Base-by-base conservation (phyloP, 2,888 invertebrate species). In the Cantharis nigra region DNA sequence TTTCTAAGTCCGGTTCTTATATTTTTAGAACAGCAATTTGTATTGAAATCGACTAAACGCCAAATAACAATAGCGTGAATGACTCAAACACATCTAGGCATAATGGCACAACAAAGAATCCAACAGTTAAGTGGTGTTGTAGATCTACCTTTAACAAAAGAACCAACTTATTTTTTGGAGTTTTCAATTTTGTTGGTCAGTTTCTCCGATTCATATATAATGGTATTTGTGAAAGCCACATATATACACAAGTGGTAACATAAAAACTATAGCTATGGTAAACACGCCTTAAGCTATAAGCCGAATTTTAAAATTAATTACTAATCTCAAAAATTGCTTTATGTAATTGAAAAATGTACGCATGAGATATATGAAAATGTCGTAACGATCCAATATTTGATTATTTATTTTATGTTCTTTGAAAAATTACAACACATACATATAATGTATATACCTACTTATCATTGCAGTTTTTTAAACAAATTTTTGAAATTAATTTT, bases 61-160 rank as follows among this genome's bases (percentile, higher is more conserved):
- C 81, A 80, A 80, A 82, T 80, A 83, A 84, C 84, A 84, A 84
- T 83, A 79, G 83, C 77, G 75, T 83, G 84, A 84, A 83, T 84
- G 83, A 84, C 84, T 84, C 81, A 81, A 82, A 83, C 80, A 81
- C 80, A 82, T 83, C 82, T 82, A 84, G 79, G 82, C 82, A 84
- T 83, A 84, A 84, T 84, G 81, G 83, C 81, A 80, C 81, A 82
- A 84, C 83, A 84, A 84, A 83, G 82, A 79, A 82, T 81, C 82
- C 79, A 81, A 83, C 80, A 82, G 82, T 76, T 84, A 82, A 83
- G 80, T 82, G 81, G 80, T 81, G 81, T 84, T 83, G 82, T 81
- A 73, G 79, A 82, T 80, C 82, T 78, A 71, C 79, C 72, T 79
- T 78, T 79, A 80, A 82, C 81, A 82, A 82, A 80, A 81, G 81